Evolutionary conservation across 1,140 invertebrate species (phyloP).

Genomic region (Cryptotermes secundus): DNA sequence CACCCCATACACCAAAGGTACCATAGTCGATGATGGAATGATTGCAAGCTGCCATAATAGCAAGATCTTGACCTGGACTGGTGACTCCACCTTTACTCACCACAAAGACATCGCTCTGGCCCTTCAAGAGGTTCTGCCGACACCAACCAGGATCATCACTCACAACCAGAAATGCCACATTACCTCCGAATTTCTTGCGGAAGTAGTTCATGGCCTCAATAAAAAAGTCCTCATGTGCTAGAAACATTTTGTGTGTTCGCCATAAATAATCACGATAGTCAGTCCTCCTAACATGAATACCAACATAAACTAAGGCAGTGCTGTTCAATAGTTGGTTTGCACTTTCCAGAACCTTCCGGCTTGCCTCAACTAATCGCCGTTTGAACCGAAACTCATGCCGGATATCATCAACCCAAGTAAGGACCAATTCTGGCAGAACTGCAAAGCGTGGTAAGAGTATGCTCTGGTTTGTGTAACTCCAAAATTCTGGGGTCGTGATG

Average conservation of each 20-base stretch:
- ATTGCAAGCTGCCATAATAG: constrained; percentile 63
- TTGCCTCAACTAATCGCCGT: constrained; percentile 49
- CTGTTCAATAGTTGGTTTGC: constrained; percentile 42
- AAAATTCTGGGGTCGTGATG: constrained; percentile 54
- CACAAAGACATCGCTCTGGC: constrained; percentile 52
- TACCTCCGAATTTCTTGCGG: constrained; percentile 50
- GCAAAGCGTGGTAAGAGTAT: constrained; percentile 58
- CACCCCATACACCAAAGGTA: constrained; percentile 68
- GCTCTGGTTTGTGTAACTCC: constrained; percentile 60
- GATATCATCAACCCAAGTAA: constrained; percentile 58
- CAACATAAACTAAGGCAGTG: constrained; percentile 52
- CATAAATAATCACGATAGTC: constrained; percentile 61
- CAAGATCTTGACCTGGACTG: constrained; percentile 60
- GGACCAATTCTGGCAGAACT: constrained; percentile 56
- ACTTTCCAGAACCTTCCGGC: constrained; percentile 47
- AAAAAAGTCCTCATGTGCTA: constrained; percentile 58
- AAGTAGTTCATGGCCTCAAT: constrained; percentile 58
- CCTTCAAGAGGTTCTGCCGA: constrained; percentile 50
- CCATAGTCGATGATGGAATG: constrained; percentile 70
- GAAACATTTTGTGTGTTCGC: constrained; percentile 50
- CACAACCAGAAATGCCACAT: constrained; percentile 58
- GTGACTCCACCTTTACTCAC: constrained; percentile 48
- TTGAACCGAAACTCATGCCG: constrained; percentile 58
- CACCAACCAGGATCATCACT: constrained; percentile 66
- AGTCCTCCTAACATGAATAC: constrained; percentile 60